Conservation (phyloP, 2,888 invertebrate species). For the Sericinus montela region DNA sequence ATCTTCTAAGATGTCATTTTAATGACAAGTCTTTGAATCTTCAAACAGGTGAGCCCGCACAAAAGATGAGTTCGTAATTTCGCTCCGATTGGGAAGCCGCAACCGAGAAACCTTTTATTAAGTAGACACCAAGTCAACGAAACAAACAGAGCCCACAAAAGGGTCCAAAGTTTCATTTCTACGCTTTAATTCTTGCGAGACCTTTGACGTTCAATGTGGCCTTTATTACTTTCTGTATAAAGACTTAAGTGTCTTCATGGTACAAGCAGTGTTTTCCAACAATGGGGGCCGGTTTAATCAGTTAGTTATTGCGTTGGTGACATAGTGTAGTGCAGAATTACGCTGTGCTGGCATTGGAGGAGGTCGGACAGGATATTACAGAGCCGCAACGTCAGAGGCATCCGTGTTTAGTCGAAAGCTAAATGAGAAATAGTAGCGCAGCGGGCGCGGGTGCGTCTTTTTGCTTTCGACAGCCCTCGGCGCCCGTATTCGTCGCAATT, state of each 20-base stretch:
- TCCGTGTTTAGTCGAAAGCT: conserved; percentile 52
- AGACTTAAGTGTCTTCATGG: conserved; percentile 55
- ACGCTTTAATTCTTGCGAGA: conserved; percentile 56
- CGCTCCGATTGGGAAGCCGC: conserved; percentile 8
- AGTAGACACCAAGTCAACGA: conserved; percentile 49
- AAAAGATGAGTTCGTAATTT: conserved; percentile 13
- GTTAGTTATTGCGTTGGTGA: conserved; percentile 30
- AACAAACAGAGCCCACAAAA: conserved; percentile 45
- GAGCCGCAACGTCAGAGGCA: conserved; percentile 64
- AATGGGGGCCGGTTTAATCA: conserved; percentile 25
- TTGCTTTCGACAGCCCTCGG: conserved; percentile 12
- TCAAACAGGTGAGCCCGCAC: conserved; percentile 9
- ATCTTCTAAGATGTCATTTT: neutral
- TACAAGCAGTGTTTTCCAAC: conserved; percentile 24
- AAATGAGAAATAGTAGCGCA: conserved; percentile 64
- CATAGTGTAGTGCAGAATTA: conserved; percentile 31
- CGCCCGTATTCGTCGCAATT: conserved; percentile 9
- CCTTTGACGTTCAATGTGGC: conserved; percentile 57
- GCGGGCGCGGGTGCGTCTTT: conserved; percentile 14
- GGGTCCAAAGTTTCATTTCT: conserved; percentile 59
- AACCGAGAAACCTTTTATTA: conserved; percentile 35
- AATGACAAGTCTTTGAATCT: conserved; percentile 5
- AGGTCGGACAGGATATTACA: conserved; percentile 74
- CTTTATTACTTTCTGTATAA: conserved; percentile 73
- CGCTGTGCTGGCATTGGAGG: conserved; percentile 39